These are phyloP conservation scores for Dinomys branickii DNA, from an alignment of 2,113 vertebrate genomes.

Conservation along the genomic window DNA sequence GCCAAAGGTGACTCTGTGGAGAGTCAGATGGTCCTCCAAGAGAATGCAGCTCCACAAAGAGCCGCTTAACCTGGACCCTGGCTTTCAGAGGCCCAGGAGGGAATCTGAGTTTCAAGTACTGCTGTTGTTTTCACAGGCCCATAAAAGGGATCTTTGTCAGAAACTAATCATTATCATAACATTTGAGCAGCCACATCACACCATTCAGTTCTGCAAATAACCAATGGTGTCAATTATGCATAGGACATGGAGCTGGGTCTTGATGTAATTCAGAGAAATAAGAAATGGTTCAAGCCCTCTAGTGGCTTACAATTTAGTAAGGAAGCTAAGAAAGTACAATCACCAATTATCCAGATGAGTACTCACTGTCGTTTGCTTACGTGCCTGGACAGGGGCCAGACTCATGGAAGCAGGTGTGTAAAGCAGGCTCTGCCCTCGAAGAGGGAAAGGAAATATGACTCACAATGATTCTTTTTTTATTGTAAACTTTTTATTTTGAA, in stretches of 20 bases:
- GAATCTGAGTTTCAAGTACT: slow-evolving; percentile 51
- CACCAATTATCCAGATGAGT: neutral
- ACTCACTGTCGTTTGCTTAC: neutral
- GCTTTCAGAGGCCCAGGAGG: slow-evolving; percentile 62
- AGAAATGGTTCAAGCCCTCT: slow-evolving; percentile 51
- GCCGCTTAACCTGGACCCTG: slow-evolving; percentile 68
- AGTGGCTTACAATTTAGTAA: slow-evolving; percentile 65
- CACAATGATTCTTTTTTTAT: neutral
- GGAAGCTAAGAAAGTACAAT: slow-evolving; percentile 39
- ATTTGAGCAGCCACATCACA: neutral
- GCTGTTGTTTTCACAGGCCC: slow-evolving; percentile 52
- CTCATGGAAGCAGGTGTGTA: neutral
- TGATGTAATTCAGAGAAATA: slow-evolving; percentile 8
- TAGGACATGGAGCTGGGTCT: slow-evolving; percentile 13
- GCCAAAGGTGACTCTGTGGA: slow-evolving; percentile 75
- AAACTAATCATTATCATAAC: slow-evolving; percentile 46
- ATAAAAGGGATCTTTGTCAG: slow-evolving; percentile 57
- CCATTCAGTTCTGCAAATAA: slow-evolving; percentile 27
- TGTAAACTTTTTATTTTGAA: slow-evolving; percentile 42
- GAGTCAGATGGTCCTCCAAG: slow-evolving; percentile 44
- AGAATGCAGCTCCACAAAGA: slow-evolving; percentile 57
- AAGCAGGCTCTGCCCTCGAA: neutral
- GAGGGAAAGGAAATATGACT: slow-evolving; percentile 4
- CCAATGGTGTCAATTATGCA: slow-evolving; percentile 46
- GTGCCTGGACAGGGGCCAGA: slow-evolving; percentile 5